Evolutionary conservation across 1,140 invertebrate species (phyloP).

Genomic region (Eriocheir sinensis): DNA sequence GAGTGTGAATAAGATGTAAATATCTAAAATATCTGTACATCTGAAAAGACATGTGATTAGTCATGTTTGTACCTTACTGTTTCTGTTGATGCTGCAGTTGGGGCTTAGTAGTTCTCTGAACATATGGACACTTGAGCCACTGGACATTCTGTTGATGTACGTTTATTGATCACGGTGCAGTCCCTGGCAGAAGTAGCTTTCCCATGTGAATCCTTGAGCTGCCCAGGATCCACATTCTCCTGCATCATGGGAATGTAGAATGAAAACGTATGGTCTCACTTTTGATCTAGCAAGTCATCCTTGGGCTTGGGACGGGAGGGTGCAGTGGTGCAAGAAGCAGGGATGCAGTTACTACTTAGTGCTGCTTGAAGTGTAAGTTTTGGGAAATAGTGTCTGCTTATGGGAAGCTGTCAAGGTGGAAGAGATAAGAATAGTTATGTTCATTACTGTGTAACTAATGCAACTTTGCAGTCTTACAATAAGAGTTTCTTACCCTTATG

Average conservation of each 20-base stretch:
- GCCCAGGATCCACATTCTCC: background rate
- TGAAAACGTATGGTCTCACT: background rate
- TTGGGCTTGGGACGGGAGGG: background rate
- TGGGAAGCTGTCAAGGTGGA: background rate
- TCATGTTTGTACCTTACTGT: background rate
- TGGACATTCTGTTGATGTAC: background rate
- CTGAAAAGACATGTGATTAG: slow-evolving; percentile 13
- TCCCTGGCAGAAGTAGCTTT: background rate
- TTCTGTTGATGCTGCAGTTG: background rate
- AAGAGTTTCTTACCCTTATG: background rate
- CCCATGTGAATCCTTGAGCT: background rate
- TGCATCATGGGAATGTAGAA: background rate
- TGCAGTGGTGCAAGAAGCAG: background rate
- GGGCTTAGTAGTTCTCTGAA: background rate
- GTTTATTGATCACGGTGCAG: background rate
- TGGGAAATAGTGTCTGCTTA: background rate
- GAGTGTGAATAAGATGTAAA: background rate
- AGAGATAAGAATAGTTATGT: background rate
- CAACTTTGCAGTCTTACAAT: background rate
- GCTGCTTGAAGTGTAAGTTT: background rate
- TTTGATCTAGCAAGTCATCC: background rate
- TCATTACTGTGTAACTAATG: background rate
- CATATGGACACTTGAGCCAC: background rate
- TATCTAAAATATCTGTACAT: background rate
- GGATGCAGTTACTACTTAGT: background rate